These are phyloP conservation scores for Ciconia maguari DNA, from an alignment of 2,113 vertebrate species.

Conservation along the genomic window DNA sequence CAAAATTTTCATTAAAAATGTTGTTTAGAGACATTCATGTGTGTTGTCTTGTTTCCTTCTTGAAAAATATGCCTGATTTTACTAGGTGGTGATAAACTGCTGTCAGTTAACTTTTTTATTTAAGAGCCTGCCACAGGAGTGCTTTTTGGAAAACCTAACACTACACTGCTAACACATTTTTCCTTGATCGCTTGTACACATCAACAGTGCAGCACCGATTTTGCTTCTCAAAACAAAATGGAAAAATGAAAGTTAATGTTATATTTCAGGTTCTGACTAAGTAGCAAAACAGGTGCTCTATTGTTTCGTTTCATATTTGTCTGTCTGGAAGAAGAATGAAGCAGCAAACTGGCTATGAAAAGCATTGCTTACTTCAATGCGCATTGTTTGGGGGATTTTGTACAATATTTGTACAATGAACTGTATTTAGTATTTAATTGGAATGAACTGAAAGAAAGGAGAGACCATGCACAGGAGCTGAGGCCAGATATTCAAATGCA, in stretches of 20 bases:
- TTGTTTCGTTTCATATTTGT: not conserved
- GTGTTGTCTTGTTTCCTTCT: not conserved
- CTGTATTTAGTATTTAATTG: slow-evolving; percentile 6
- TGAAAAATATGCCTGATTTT: not conserved
- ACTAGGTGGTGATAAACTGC: not conserved
- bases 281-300: not conserved
- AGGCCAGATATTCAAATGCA: slow-evolving; percentile 6
- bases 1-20: not conserved
- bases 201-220: not conserved
- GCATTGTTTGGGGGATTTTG: not conserved
- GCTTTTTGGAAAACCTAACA: not conserved
- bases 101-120: not conserved
- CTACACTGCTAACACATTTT: not conserved
- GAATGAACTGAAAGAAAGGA: not conserved
- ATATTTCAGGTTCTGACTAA: not conserved
- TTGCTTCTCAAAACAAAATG: not conserved
- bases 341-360: not conserved
- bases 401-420: not conserved
- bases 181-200: not conserved
- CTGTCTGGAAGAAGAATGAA: not conserved
- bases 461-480: not conserved
- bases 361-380: not conserved
- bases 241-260: not conserved
- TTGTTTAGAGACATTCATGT: not conserved
- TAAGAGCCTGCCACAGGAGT: not conserved